Conservation (phyloP, 2,113 vertebrate genomes). For the Lipophrys pholis region DNA sequence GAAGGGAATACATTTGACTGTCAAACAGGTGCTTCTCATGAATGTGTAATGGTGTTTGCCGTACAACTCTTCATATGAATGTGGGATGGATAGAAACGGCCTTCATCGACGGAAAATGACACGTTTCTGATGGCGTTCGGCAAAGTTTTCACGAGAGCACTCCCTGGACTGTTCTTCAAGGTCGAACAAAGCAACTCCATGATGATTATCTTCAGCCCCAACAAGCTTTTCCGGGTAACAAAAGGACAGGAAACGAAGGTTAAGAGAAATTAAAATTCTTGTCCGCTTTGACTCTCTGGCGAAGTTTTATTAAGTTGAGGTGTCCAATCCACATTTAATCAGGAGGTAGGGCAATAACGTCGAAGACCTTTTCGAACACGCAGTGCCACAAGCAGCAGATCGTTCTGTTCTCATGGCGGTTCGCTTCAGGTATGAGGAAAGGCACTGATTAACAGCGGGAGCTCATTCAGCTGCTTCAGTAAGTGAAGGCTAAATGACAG, state of each 20-base stretch:
- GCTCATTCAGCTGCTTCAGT: background rate
- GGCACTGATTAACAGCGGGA: background rate
- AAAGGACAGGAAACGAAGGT: background rate
- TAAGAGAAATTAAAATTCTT: background rate
- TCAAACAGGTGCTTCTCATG: constrained; percentile 59
- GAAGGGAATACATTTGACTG: constrained; percentile 56
- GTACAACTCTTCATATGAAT: constrained; percentile 16
- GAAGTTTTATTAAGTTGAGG: background rate
- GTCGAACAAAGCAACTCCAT: background rate
- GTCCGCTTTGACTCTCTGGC: background rate
- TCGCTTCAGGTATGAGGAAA: background rate
- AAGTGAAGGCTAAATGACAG: background rate
- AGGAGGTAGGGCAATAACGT: background rate
- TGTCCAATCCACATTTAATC: background rate
- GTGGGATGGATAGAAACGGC: constrained; percentile 8
- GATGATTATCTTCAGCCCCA: background rate
- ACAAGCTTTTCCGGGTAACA: background rate
- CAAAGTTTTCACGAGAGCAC: constrained; percentile 10
- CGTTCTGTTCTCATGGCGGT: too few relatives aligned
- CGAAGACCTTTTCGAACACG: background rate
- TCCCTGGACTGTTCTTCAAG: background rate
- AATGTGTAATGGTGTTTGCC: constrained; percentile 45
- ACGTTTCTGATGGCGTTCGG: constrained; percentile 12
- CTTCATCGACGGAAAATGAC: constrained; percentile 33
- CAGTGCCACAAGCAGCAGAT: background rate